Conservation (phyloP, 2,113 vertebrate genomes). For the Hyperopisus bebe region DNA sequence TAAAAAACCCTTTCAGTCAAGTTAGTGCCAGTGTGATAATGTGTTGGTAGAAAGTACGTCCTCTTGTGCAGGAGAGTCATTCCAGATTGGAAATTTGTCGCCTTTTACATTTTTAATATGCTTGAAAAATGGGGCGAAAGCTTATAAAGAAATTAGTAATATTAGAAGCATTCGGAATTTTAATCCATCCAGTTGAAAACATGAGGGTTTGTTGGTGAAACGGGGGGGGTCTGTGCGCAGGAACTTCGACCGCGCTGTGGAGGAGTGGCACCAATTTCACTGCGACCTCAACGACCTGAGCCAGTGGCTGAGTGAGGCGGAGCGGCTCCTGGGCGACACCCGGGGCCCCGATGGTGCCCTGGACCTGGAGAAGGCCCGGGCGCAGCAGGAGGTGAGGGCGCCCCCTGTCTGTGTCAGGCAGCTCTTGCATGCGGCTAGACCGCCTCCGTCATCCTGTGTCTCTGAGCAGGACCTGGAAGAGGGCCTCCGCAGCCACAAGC, state of each 20-base stretch:
- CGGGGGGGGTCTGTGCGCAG: slow-evolving; percentile 46
- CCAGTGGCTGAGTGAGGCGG: slow-evolving; percentile 78
- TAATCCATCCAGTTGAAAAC: background rate
- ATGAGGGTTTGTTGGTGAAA: background rate
- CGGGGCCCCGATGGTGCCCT: slow-evolving; percentile 59
- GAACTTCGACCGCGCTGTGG: slow-evolving; percentile 70
- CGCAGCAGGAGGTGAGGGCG: slow-evolving; percentile 73
- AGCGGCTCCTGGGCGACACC: slow-evolving; percentile 63
- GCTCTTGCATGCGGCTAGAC: background rate
- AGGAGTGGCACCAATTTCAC: slow-evolving; percentile 86
- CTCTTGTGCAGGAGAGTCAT: background rate
- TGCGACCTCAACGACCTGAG: slow-evolving; percentile 77
- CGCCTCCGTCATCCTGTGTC: background rate
- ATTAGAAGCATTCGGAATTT: background rate
- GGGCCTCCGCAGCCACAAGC: slow-evolving; percentile 69
- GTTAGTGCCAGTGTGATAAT: background rate
- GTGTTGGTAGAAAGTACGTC: background rate
- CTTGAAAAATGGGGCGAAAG: background rate
- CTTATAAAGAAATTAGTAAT: background rate
- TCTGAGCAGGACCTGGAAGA: slow-evolving; percentile 79
- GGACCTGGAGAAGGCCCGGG: slow-evolving; percentile 60
- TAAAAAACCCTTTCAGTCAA: background rate
- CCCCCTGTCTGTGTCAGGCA: background rate
- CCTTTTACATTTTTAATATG: background rate
- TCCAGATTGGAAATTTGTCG: background rate